Evolutionary conservation across 2,888 invertebrate genomes (phyloP).

Genomic region (Acleris cristana): DNA sequence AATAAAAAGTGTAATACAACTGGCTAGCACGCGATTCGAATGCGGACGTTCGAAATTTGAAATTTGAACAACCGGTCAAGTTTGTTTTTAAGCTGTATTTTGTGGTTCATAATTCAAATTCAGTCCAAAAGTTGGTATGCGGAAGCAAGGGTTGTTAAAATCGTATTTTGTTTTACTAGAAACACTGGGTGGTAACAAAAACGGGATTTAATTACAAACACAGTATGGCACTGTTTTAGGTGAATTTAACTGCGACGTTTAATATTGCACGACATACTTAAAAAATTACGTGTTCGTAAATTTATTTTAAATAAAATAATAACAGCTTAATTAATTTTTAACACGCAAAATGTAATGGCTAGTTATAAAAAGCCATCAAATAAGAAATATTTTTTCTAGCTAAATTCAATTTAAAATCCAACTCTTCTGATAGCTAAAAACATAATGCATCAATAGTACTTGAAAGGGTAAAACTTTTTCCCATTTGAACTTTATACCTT

Average conservation of each 20-base stretch:
- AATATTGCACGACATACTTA: constrained; percentile 15
- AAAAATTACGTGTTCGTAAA: constrained; percentile 11
- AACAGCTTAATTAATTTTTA: not conserved
- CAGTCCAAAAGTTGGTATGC: constrained; percentile 15
- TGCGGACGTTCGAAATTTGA: constrained; percentile 53
- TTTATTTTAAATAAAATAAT: constrained; percentile 9
- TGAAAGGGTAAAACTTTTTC: constrained; percentile 35
- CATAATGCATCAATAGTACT: constrained; percentile 44
- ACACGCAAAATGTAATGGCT: constrained; percentile 3
- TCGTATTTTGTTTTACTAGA: constrained; percentile 13
- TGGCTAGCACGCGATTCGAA: constrained; percentile 55
- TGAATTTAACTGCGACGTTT: constrained; percentile 5
- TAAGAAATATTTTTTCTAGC: no score
- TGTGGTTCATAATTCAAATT: constrained; percentile 33
- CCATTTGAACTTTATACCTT: constrained; percentile 41
- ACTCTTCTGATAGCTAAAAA: constrained; percentile 22
- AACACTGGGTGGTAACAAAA: constrained; percentile 5
- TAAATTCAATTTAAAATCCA: not conserved
- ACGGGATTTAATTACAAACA: no score
- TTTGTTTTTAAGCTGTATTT: constrained; percentile 32
- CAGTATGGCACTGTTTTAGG: not conserved
- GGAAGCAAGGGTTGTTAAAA: constrained; percentile 26
- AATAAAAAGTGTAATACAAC: constrained; percentile 45
- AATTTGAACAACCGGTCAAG: constrained; percentile 45
- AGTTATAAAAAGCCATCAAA: not conserved